A percentile compares a stretch with the other conserved stretches of the same genome.
These are phyloP conservation scores for Scatophagus argus DNA, from an alignment of 2,113 vertebrate species.

Conservation along the genomic window DNA sequence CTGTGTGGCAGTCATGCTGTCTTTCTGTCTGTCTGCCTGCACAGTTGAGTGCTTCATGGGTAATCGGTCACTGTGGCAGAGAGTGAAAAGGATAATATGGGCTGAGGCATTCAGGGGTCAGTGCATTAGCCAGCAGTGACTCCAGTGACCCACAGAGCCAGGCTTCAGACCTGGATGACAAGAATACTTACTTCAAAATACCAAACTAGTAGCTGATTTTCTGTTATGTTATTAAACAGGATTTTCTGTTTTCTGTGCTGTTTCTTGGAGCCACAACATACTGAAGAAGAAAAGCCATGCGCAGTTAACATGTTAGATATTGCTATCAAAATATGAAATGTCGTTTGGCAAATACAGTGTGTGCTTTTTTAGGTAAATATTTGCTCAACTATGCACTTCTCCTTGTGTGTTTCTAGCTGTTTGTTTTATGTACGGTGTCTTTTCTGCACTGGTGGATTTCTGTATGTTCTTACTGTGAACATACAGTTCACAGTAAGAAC, in stretches of 20 bases:
- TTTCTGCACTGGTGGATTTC: not conserved
- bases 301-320: not conserved
- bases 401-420: not conserved
- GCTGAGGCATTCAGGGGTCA: slow-evolving; percentile 60
- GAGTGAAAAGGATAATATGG: slow-evolving; percentile 60
- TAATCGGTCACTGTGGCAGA: slow-evolving; percentile 65
- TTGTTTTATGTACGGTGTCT: not conserved
- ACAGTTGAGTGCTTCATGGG: slow-evolving; percentile 49
- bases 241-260: not conserved
- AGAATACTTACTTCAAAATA: not conserved
- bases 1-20: slow-evolving; percentile 48
- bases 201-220: not conserved
- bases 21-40: slow-evolving; percentile 50
- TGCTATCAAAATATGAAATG: not conserved
- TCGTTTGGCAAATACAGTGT: not conserved
- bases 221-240: not conserved
- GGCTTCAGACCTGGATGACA: not conserved
- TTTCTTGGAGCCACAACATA: too few species aligned
- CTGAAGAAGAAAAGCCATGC: not conserved
- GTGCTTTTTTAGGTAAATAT: not conserved
- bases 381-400: not conserved
- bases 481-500: too few species aligned
- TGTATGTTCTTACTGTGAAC: not conserved
- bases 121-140: slow-evolving; percentile 4
- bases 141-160: slow-evolving; percentile 18